Evolutionary conservation across 1,140 invertebrate genomes (phyloP).

Genomic region (Apolygus lucorum): DNA sequence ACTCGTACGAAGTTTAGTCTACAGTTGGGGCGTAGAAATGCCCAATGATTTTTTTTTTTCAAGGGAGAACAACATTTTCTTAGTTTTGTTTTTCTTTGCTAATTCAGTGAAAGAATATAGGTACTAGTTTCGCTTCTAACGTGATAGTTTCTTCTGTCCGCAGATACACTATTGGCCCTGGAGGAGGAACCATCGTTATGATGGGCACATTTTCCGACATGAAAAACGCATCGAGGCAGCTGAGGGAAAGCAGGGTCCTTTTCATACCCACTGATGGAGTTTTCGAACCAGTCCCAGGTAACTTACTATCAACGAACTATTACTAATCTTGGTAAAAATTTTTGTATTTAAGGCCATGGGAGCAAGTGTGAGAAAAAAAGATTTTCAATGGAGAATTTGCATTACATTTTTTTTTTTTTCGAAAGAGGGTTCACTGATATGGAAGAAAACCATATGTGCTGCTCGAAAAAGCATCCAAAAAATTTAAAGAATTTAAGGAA

Average conservation of each 20-base stretch:
- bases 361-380: no score
- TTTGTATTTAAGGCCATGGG: no score
- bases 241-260: constrained; percentile 11
- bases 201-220: constrained; percentile 6
- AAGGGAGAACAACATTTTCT: no score
- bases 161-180: not conserved
- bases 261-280: constrained; percentile 20
- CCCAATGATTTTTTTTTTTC: not conserved
- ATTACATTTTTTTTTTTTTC: no score
- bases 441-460: no score
- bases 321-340: no score
- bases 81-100: not conserved
- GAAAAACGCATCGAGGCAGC: not conserved
- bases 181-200: constrained; percentile 10
- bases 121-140: no score
- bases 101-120: not conserved
- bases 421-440: no score
- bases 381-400: not conserved
- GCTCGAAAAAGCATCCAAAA: no score
- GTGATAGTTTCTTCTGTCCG: not conserved
- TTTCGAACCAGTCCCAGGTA: constrained; percentile 5
- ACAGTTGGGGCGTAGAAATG: not conserved
- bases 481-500: no score
- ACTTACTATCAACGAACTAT: no score
- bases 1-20: not conserved